Evolutionary conservation across 1,140 invertebrate species (phyloP), one percentile per base, ranked within the genome.

Genomic region (Leguminivora glycinivorella): DNA sequence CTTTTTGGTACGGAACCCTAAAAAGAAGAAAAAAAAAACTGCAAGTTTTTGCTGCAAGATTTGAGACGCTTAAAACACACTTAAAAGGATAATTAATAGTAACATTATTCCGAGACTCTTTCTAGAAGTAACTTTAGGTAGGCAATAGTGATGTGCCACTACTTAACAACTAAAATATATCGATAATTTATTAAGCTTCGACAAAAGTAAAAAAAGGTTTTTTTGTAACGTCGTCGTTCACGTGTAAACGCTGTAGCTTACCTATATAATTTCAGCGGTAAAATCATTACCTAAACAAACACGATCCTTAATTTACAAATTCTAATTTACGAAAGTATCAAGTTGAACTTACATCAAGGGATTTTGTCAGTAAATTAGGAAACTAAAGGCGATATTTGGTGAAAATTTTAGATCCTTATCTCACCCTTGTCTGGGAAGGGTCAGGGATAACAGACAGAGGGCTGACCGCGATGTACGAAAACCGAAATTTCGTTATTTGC

Each of bases 371-470:
- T 63, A 63, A 63, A 63, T 63, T 63, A 63, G 58, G 25, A 70
- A 72, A 66, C 19, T 70, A 34, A 60, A 31, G 58, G 67, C 47
- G 67, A 69, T 69, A 69, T 52, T 43, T 69, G 47, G 47, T 69
- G 40, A 69, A 69, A 69, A 56, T 56, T 69, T 69, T 24, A 60
- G 81, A 80, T 75, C 78, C 73, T 76, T 77, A 77, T 78, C 75
- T 74, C 67, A 78, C 78, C 76, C 80, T 80, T 75, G 74, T 80
- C 76, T 70, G 22, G 9, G 38, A 22, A 70, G 67, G 75, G 75
- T 72, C 70, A 73, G 34, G 43, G 67, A 56, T 63, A 63, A 63
- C 52, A 19, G 40, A 69, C n/a, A 25, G 25, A 43, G 67, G n/a
- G n/a, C n/a, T n/a, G n/a, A n/a, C n/a, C n/a, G n/a, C n/a, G n/a